A percentile compares a stretch with the other conserved stretches of the same genome.
phyloP scores from a whole-genome alignment of 2,888 invertebrate genomes.

The Deilephila porcellus region DNA sequence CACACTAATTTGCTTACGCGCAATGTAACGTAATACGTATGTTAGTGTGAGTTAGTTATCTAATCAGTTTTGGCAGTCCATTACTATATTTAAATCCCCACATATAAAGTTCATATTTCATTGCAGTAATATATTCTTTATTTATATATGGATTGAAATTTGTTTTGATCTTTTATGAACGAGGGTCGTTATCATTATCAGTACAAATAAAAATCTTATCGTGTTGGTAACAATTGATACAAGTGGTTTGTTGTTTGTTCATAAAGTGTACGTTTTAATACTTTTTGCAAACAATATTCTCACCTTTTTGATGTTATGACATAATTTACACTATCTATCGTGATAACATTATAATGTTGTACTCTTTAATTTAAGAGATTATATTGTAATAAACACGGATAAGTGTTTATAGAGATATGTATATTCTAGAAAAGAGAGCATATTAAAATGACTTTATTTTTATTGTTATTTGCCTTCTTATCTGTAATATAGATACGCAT shows the following conservation, averaged over 20 bases:
- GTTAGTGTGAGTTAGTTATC: slow-evolving; percentile 9
- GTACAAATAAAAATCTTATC: slow-evolving; percentile 30
- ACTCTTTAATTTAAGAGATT: neutral
- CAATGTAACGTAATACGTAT: slow-evolving; percentile 32
- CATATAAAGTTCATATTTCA: neutral
- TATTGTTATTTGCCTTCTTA: too few species aligned
- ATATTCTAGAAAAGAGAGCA: too few species aligned
- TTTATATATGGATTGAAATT: slow-evolving; percentile 2
- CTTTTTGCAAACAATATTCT: neutral
- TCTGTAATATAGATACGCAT: too few species aligned
- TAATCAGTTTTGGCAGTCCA: neutral
- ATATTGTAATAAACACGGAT: too few species aligned
- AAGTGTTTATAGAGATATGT: too few species aligned
- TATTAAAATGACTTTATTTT: too few species aligned
- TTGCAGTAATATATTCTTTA: neutral
- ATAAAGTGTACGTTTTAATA: neutral
- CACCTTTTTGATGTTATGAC: slow-evolving; percentile 12
- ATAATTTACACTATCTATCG: slow-evolving; percentile 16
- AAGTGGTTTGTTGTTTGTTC: neutral
- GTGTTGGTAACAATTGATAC: slow-evolving; percentile 29
- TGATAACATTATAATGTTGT: neutral
- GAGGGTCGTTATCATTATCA: slow-evolving; percentile 26
- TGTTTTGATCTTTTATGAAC: slow-evolving; percentile 16
- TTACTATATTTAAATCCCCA: neutral
- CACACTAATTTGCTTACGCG: slow-evolving; percentile 42